Conservation (phyloP, 2,113 vertebrate species). For the Gymnobelideus leadbeateri region DNA sequence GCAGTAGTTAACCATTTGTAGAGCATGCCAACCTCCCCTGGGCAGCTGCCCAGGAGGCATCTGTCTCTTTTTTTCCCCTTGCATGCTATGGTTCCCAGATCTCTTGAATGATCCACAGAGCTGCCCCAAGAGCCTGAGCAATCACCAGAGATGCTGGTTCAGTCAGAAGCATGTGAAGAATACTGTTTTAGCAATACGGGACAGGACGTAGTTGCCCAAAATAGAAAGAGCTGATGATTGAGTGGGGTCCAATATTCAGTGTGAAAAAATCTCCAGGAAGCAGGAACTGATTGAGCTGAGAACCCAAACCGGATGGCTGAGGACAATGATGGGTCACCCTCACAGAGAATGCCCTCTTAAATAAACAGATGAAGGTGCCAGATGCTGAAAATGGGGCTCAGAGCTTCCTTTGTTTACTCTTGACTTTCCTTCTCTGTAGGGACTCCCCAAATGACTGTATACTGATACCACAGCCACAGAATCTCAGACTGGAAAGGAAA, state of each 20-base stretch:
- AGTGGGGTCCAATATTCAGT: constrained; percentile 56
- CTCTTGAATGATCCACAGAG: not conserved
- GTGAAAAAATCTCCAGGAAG: constrained; percentile 57
- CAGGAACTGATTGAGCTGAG: constrained; percentile 53
- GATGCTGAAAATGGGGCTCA: not conserved
- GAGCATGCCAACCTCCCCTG: not conserved
- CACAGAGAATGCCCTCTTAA: constrained; percentile 52
- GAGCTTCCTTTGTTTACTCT: constrained; percentile 11
- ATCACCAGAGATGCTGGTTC: constrained; percentile 23
- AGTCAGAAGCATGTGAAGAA: constrained; percentile 50
- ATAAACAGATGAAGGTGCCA: constrained; percentile 47
- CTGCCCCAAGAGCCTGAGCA: constrained; percentile 33
- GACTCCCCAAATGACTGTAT: not conserved
- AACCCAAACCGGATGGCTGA: constrained; percentile 70
- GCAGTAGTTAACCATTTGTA: constrained; percentile 1
- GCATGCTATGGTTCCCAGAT: not conserved
- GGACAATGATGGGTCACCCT: constrained; percentile 61
- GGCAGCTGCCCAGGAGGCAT: constrained; percentile 44
- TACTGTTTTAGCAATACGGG: constrained; percentile 42
- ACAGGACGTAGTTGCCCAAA: constrained; percentile 60
- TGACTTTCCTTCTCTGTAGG: constrained; percentile 31
- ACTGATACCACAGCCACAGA: not conserved
- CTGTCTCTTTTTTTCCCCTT: not conserved
- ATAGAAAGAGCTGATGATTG: constrained; percentile 60
- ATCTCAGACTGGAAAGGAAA: not conserved